Base-by-base conservation (phyloP, 2,797 vertebrate species). In the Sylvia borin region DNA sequence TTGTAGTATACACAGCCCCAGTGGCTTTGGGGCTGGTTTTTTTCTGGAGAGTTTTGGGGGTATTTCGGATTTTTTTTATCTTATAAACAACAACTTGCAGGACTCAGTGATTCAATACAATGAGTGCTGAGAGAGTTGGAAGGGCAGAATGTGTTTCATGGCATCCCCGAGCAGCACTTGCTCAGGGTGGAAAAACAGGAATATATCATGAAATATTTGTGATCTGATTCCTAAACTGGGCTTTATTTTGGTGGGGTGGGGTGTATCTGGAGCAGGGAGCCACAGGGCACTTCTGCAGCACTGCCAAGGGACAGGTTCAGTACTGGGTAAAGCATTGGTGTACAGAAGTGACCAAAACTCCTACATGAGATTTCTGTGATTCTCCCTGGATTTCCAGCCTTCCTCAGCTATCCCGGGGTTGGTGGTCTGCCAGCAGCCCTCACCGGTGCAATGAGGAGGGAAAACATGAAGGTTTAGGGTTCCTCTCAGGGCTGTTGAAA, bases 351-450 rank as follows among this genome's bases (percentile, higher is more conserved):
- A 27, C 29, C 1, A 0, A 34, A 81, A 45, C 11, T 40, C 12
- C 17, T 36, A 36, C 36, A 36, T 36, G 36, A 36, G 27, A 7
- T 72, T 85, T 67, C 58, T 79, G 21, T 32, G 15, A 11, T 26
- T 53, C 58, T 40, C 29, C 36, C 32, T 22, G 40, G 6, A 55
- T n/a, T 79, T 6, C 42, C 34, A 45, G 20, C 11, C 29, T 84
- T 27, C 32, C 4, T 0, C 11, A 7, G 15, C 71, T 47, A 31
- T 29, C 27, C 45, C 0, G 0, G 15, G 17, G 11, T 19, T 0
- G 0, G 15, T 20, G 70, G 24, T 31, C 66, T 38, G 27, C 0
- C 2, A 75, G 48, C 57, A 29, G 67, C 72, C 38, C 64, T 64
- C 8, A 0, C 54, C 34, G 75, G 7, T 22, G 16, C 1, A 2